These are phyloP conservation scores for Aspidiotus destructor DNA, from an alignment of 2,888 invertebrate genomes.

Conservation along the genomic window DNA sequence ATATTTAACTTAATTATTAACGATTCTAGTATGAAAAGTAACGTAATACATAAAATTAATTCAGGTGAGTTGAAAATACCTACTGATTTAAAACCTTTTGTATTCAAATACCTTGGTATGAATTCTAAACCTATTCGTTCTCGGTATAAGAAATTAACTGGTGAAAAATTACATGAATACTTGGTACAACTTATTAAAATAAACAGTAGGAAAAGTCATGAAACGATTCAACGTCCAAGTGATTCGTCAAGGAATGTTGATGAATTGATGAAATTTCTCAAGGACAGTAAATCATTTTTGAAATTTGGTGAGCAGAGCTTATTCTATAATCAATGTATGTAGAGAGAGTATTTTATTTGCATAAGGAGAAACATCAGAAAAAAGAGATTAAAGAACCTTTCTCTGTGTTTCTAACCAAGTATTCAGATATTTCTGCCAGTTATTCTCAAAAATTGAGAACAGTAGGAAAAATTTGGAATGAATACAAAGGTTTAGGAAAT, in stretches of 20 bases:
- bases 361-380: neutral
- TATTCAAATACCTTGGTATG: neutral
- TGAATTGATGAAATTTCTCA: neutral
- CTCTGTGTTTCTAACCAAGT: neutral
- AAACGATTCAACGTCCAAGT: neutral
- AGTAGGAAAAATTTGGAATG: constrained; percentile 6
- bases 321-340: too few species aligned
- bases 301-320: neutral
- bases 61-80: neutral
- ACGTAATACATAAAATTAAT: neutral
- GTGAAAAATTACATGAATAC: neutral
- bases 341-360: neutral
- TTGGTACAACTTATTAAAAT: neutral
- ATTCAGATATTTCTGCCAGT: neutral
- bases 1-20: neutral
- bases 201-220: neutral
- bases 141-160: neutral
- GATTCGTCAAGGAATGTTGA: neutral
- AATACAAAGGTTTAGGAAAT: constrained; percentile 14
- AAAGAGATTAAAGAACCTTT: neutral
- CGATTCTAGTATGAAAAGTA: neutral
- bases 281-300: neutral
- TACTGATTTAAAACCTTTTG: neutral
- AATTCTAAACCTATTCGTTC: neutral
- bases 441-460: neutral